A percentile compares a stretch with the other conserved stretches of the same genome.
phyloP scores from a whole-genome alignment of 2,113 vertebrate species.

The Chaetops frenatus region DNA sequence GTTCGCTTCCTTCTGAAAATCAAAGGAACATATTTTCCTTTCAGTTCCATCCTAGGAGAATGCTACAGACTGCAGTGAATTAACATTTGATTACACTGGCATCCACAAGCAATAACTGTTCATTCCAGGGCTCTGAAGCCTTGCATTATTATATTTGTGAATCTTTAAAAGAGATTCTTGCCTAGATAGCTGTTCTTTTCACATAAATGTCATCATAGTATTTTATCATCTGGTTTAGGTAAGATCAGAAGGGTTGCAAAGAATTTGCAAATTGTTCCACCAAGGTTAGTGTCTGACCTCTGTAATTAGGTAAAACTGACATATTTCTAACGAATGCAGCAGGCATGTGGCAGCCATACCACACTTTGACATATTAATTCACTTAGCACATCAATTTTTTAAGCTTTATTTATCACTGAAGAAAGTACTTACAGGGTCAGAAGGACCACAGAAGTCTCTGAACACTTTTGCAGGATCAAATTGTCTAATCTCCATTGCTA shows the following conservation, averaged over 20 bases:
- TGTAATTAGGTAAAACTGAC: not conserved
- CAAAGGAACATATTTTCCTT: not conserved
- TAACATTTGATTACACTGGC: not conserved
- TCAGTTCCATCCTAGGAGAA: not conserved
- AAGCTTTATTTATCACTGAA: not conserved
- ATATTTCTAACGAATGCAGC: not conserved
- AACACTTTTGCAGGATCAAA: slow-evolving; percentile 75
- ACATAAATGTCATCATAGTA: not conserved
- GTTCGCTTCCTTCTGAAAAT: not conserved
- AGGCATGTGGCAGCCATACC: not conserved
- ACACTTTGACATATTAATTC: not conserved
- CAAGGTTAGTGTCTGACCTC: not conserved
- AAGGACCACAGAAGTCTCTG: slow-evolving; percentile 89
- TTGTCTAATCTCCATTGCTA: slow-evolving; percentile 87
- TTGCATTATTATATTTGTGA: not conserved
- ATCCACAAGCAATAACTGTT: not conserved
- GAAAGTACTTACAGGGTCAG: slow-evolving; percentile 88
- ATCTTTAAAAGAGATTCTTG: not conserved
- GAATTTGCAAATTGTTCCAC: not conserved
- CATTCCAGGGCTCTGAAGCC: not conserved
- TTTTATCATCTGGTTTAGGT: not conserved
- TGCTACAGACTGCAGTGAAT: not conserved
- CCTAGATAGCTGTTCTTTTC: not conserved
- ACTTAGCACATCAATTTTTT: not conserved
- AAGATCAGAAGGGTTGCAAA: not conserved